Conservation (phyloP, 2,888 invertebrate genomes). For the Empis livida region DNA sequence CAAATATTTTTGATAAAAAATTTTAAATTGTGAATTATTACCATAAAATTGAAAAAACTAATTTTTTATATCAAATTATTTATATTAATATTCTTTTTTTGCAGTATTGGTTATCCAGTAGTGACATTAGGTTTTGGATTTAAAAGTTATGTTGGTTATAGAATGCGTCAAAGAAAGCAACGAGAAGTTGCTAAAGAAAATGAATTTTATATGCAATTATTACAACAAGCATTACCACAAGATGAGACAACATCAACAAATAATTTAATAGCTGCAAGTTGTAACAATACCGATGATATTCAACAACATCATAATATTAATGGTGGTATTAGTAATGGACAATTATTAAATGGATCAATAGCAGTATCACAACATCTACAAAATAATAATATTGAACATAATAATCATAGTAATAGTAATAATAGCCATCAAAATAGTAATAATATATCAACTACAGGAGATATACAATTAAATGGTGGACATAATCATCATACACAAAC, state of each 20-base stretch:
- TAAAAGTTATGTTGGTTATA: constrained; percentile 82
- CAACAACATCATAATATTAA: neutral
- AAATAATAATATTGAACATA: neutral
- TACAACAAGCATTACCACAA: constrained; percentile 81
- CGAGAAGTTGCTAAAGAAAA: constrained; percentile 89
- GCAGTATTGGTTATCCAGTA: constrained; percentile 87
- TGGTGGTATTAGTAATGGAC: constrained; percentile 6
- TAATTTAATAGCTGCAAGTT: neutral
- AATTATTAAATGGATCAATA: constrained; percentile 10
- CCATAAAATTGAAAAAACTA: no score
- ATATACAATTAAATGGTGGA: no score
- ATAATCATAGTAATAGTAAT: neutral
- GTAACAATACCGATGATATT: constrained; percentile 13
- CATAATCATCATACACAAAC: no score
- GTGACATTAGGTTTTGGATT: constrained; percentile 93
- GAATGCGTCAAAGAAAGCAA: constrained; percentile 82
- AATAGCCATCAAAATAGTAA: no score
- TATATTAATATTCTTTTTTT: no score
- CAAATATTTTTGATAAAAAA: no score
- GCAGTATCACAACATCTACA: constrained; percentile 9
- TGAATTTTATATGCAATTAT: constrained; percentile 84
- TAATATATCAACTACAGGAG: no score
- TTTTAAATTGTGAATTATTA: no score
- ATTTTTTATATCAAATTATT: no score
- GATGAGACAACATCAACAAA: constrained; percentile 19